A percentile compares a stretch with the other conserved stretches of the same genome.
These are phyloP conservation scores for Lepidurus apus DNA, from an alignment of 1,140 invertebrate species.

Conservation along the genomic window DNA sequence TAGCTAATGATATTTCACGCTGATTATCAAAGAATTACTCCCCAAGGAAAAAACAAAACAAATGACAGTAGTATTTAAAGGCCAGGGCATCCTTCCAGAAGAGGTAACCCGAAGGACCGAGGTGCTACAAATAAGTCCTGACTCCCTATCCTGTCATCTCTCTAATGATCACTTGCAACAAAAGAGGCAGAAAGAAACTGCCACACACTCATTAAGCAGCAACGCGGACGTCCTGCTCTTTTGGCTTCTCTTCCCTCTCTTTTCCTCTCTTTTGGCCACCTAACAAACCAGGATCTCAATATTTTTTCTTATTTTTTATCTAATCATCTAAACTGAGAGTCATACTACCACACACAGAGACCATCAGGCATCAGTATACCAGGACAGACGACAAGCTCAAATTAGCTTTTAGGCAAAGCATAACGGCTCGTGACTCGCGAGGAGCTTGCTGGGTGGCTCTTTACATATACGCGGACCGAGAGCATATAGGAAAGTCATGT, in stretches of 20 bases:
- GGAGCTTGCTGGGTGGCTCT: conserved; percentile 7
- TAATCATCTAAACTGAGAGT: background rate
- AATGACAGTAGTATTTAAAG: conserved; percentile 3
- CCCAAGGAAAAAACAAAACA: background rate
- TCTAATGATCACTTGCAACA: conserved; percentile 2
- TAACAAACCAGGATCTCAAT: background rate
- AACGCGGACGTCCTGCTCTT: conserved; percentile 7
- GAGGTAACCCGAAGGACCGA: background rate
- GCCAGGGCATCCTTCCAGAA: background rate
- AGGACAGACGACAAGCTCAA: conserved; percentile 2
- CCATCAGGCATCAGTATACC: background rate
- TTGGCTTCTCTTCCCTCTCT: background rate
- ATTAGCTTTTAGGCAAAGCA: conserved; percentile 3
- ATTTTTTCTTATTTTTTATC: background rate
- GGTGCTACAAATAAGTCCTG: background rate
- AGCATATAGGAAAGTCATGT: conserved; percentile 19
- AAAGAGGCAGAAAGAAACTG: conserved; percentile 7
- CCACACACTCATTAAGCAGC: background rate
- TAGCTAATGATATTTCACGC: background rate
- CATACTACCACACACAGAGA: background rate
- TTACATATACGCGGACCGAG: background rate
- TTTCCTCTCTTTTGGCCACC: background rate
- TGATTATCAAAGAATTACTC: conserved; percentile 11
- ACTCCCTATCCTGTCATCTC: conserved; percentile 17
- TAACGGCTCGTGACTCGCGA: conserved; percentile 1